Base-by-base conservation (phyloP, 2,113 vertebrate genomes). In the Rhadina sibilatrix region DNA sequence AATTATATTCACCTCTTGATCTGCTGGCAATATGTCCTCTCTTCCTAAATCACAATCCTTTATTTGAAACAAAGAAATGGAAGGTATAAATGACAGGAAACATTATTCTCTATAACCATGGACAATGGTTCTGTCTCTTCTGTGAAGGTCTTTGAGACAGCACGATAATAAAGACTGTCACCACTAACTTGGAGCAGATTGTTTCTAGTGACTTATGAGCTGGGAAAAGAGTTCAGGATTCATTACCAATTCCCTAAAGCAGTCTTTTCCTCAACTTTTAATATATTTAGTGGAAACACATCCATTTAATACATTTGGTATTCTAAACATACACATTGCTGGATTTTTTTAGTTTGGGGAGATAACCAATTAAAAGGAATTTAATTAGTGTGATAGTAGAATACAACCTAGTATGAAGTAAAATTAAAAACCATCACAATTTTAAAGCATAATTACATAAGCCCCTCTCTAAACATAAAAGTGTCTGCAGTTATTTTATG, bases 271-370 rank as follows among this genome's bases (percentile, higher is more conserved):
- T 89, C 76, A 54, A 33, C 65, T 90, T 94, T 90, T 89, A 77
- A 89, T 75, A 44, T 35, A 81, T 71, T 90, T 94, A 83, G 47
- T 49, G 40, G 76, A 94, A 93, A 83, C 28, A 93, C 20, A 47
- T 90, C 77, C 44, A 84, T 83, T 90, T 92, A 78, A 96, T 42
- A 44, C 2, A 89, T 96, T 95, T 90, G 57, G 38, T 87, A 91
- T 94, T 96, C 91, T 74, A 97, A 94, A 81, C 40, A 70, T 71
- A 94, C 25, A 60, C 44, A 79, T 40, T 60, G 80, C n/a, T 75
- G 64, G 20, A 63, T 69, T 89, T 96, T n/a, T 54, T 87, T 89
- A 95, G 89, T 84, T 96, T 87, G 95, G 94, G 46, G 63, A 85
- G 46, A 79, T 54, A 96, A 94, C 15, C 75, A 95, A 93, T 84